Evolutionary conservation across 1,140 invertebrate species (phyloP).

Genomic region (Pseudachorutes palmiensis): DNA sequence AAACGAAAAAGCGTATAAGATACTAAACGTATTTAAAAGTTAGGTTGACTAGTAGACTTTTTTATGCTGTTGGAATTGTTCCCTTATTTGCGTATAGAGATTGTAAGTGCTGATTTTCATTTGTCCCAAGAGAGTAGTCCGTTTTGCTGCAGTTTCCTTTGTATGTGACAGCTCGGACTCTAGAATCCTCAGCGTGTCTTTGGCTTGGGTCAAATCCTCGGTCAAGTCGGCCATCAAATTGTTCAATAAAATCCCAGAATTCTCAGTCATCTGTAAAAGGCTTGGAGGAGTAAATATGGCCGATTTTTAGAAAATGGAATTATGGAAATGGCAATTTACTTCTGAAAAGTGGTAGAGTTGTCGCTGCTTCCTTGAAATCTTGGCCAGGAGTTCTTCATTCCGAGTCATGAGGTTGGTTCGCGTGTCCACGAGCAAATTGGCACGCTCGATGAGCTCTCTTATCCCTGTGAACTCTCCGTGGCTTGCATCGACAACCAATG

Average conservation of each 20-base stretch:
- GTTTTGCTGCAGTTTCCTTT: conserved; percentile 32
- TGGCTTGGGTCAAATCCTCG: neutral
- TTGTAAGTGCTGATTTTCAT: conserved; percentile 30
- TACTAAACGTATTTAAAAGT: neutral
- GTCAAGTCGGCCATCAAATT: conserved; percentile 26
- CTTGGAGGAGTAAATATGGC: too few relatives aligned
- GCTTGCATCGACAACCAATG: conserved; percentile 13
- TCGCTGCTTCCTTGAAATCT: neutral
- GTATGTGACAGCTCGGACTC: conserved; percentile 26
- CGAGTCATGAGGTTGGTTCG: neutral
- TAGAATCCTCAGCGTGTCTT: neutral
- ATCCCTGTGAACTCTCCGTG: conserved; percentile 24
- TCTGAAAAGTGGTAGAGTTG: neutral
- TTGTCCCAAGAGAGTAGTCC: conserved; percentile 29
- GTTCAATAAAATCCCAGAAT: conserved; percentile 16
- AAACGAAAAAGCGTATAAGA: neutral
- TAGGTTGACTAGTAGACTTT: neutral
- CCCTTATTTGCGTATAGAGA: conserved; percentile 20
- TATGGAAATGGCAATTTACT: neutral
- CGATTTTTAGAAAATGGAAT: too few relatives aligned
- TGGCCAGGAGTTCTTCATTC: neutral
- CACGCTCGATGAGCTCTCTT: conserved; percentile 28
- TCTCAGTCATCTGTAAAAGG: neutral
- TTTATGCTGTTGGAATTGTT: neutral
- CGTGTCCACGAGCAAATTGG: conserved; percentile 9